Evolutionary conservation across 2,797 vertebrate species (phyloP), one percentile per base, ranked within the genome.

Genomic region (Danio aesculapii): DNA sequence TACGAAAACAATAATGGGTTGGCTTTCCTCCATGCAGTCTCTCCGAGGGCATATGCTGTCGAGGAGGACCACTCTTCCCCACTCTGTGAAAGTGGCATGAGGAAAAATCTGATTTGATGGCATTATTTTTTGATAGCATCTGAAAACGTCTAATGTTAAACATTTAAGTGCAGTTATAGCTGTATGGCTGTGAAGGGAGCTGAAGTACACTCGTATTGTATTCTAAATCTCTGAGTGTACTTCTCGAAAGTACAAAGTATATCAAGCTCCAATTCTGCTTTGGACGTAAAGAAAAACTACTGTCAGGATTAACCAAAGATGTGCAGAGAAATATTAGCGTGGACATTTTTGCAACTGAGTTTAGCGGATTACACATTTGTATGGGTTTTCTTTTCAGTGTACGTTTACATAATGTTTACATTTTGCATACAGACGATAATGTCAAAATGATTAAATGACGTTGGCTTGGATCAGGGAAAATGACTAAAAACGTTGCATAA

Each of bases 111-210:
- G 21, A 67, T 73, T 74, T 79, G 55, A 78, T 74, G 72, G 63
- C 11, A 53, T 50, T 58, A 50, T 59, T 44, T 63, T 83, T 78
- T 55, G 11, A 84, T 84, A 77, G 81, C 81, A 87, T 88, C 85
- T 87, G 10, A 88, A 89, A 87, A 89, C 78, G 64, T 84, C 70
- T 78, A 43, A 90, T 63, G 73, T 82, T 79, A 84, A 84, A 83
- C 79, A 77, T 86, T 82, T 85, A 82, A 88, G 71, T 64, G 46
- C 21, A 50, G 5, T 21, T 73, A 43, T 19, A 66, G 69, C 74
- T 76, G 83, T n/a, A 81, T 77, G 72, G 59, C 75, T 81, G n/a
- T 83, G 76, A 87, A 49, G 52, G 39, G 39, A 81, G 52, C 77
- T 79, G 55, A 75, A 84, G 85, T 62, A 43, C 47, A 66, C 46